Conservation (phyloP, 2,888 invertebrate species). For the Disparrhopalites patrizii region DNA sequence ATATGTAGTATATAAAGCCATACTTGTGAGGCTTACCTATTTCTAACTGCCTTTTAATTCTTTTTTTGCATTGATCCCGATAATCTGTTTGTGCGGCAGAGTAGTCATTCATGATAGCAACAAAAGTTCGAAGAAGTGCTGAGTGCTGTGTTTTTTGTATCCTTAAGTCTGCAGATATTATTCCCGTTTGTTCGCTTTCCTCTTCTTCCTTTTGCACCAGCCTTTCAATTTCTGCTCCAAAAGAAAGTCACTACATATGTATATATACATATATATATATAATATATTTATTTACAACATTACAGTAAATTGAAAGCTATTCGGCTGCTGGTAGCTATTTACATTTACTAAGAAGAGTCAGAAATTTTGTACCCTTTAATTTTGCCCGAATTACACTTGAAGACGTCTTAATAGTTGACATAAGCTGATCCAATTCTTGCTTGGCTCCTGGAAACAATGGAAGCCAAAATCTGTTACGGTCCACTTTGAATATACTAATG, state of each 20-base stretch:
- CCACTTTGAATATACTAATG: neutral
- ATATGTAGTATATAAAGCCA: too few relatives aligned
- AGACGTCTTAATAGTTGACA: conserved; percentile 56
- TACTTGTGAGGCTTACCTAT: conserved; percentile 54
- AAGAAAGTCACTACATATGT: conserved; percentile 3
- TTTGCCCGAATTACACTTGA: conserved; percentile 58
- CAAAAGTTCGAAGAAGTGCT: conserved; percentile 58
- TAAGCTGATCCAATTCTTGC: conserved; percentile 60
- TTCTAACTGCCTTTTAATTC: conserved; percentile 59
- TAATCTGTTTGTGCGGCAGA: conserved; percentile 60
- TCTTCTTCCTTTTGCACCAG: conserved; percentile 53
- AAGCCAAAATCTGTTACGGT: neutral
- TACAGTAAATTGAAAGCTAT: neutral
- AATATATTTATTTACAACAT: neutral
- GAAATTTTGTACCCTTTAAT: conserved; percentile 53
- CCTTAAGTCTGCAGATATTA: conserved; percentile 48
- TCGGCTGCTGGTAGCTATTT: conserved; percentile 1
- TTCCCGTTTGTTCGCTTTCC: conserved; percentile 28
- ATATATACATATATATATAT: conserved; percentile 4
- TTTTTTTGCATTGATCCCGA: conserved; percentile 58
- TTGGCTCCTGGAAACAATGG: conserved; percentile 52
- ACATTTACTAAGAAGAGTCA: neutral
- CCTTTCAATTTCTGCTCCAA: conserved; percentile 52
- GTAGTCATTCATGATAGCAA: conserved; percentile 60
- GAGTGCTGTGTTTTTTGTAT: conserved; percentile 55